Evolutionary conservation across 2,888 invertebrate genomes (phyloP).

Genomic region (Stenurella melanura): DNA sequence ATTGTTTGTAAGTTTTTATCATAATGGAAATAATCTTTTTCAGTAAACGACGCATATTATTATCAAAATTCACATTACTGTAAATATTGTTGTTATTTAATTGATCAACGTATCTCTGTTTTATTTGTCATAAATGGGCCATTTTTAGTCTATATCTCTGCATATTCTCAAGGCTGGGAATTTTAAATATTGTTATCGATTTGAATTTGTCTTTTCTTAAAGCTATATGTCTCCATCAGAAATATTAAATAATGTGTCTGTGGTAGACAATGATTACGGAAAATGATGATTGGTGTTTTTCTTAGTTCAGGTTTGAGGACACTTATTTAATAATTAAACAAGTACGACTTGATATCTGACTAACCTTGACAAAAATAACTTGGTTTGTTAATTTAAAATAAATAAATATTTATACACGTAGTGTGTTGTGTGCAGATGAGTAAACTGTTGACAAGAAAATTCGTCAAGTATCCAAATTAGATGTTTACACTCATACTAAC

Average conservation of each 20-base stretch:
- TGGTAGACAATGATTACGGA: not conserved
- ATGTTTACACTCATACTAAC: not conserved
- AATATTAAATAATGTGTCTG: not conserved
- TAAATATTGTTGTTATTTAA: slow-evolving; percentile 34
- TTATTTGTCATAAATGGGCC: not conserved
- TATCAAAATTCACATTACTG: slow-evolving; percentile 17
- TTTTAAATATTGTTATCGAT: not conserved
- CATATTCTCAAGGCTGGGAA: slow-evolving; percentile 20
- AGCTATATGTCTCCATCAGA: not conserved
- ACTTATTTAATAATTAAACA: slow-evolving; percentile 22
- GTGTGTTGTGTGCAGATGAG: not conserved
- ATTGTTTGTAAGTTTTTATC: slow-evolving; percentile 34
- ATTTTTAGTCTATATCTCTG: not conserved
- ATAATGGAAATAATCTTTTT: slow-evolving; percentile 16
- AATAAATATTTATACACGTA: slow-evolving; percentile 26
- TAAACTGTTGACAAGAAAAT: not conserved
- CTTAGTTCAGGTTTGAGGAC: not conserved
- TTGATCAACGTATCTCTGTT: slow-evolving; percentile 3
- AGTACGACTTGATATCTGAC: slow-evolving; percentile 8
- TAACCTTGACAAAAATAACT: slow-evolving; percentile 28
- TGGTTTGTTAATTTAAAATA: slow-evolving; percentile 21
- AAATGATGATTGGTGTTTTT: not conserved
- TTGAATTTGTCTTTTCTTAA: not conserved
- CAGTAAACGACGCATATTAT: not conserved
- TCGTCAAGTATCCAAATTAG: not conserved